Conservation (phyloP, 2,113 vertebrate species). For the Brevimyrus niger region DNA sequence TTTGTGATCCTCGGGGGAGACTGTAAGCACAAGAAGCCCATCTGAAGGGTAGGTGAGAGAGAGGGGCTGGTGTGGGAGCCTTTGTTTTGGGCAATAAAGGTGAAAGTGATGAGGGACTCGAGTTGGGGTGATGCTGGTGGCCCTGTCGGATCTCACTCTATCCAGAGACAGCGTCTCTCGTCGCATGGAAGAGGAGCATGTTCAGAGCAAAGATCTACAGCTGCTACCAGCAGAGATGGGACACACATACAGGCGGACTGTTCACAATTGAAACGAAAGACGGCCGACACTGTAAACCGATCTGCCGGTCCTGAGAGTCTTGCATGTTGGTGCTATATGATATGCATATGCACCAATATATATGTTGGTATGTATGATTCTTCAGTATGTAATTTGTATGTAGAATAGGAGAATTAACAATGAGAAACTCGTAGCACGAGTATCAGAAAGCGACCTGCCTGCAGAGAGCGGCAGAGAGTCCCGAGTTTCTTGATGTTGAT, state of each 20-base stretch:
- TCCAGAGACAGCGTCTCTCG: not conserved
- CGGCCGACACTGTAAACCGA: not conserved
- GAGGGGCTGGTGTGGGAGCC: not conserved
- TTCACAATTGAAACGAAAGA: not conserved
- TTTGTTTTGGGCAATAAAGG: not conserved
- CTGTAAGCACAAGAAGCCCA: not conserved
- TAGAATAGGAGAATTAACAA: not conserved
- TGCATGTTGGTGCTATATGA: not conserved
- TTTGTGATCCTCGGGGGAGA: not conserved
- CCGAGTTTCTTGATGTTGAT: not conserved
- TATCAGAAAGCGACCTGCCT: not conserved
- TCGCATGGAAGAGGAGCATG: not conserved
- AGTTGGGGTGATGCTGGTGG: not conserved
- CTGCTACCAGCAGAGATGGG: not conserved
- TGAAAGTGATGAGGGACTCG: not conserved
- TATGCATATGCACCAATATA: no score
- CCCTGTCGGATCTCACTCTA: not conserved
- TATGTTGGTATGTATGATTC: not conserved
- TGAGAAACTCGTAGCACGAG: not conserved
- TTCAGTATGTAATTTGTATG: not conserved
- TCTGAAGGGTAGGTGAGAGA: not conserved
- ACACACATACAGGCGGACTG: not conserved
- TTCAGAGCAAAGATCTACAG: not conserved
- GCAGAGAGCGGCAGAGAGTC: not conserved
- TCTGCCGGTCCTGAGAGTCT: not conserved